Evolutionary conservation across 35 echinoderm and acorn worm species (phyloP), one percentile per base, ranked within the genome.

Genomic region (Eucidaris tribuloides): DNA sequence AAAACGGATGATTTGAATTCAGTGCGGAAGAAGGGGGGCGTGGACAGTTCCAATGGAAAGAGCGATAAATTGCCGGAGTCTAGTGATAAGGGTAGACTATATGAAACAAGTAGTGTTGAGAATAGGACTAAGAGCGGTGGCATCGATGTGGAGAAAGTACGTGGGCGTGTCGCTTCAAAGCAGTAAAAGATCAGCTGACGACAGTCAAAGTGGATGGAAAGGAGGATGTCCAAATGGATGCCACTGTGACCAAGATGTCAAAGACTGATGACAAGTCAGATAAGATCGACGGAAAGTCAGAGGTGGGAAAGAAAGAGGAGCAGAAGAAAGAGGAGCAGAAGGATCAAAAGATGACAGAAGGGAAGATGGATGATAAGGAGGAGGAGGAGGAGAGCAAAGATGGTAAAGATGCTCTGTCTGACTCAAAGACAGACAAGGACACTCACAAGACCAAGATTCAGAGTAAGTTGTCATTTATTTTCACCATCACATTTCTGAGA

Each of bases 321-420:
- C n/a, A n/a, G n/a, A n/a, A n/a, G n/a, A n/a, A n/a, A n/a, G n/a
- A n/a, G n/a, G 71, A 33, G 17, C n/a, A 55, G 37, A 88, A 85
- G 56, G 33, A 45, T 3, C 15, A 78, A 57, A 81, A 62, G 30
- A 80, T 39, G 27, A 20, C 20, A n/a, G 30, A 48, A 74, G 63
- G 55, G 25, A 79, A 43, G 42, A 72, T 52, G 11, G 55, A 62
- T 71, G 62, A 70, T 20, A 35, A 74, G 56, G 82, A 50, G 55
- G 42, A 90, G 15, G 62, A 90, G 22, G 37, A 74, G 46, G 65
- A 43, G 22, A 95, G 85, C 23, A 58, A 78, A 59, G 63, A 60
- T 37, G 44, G 31, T 39, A 54, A 40, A 57, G 55, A 71, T 38
- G 62, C 72, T 28, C 4, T 20, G 27, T 29, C 74, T 60, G 29